Percentiles rank a stretch among this genome's conserved stretches.
phyloP scores from a whole-genome alignment of 2,797 vertebrate genomes.

The Pelobates cultripes region DNA sequence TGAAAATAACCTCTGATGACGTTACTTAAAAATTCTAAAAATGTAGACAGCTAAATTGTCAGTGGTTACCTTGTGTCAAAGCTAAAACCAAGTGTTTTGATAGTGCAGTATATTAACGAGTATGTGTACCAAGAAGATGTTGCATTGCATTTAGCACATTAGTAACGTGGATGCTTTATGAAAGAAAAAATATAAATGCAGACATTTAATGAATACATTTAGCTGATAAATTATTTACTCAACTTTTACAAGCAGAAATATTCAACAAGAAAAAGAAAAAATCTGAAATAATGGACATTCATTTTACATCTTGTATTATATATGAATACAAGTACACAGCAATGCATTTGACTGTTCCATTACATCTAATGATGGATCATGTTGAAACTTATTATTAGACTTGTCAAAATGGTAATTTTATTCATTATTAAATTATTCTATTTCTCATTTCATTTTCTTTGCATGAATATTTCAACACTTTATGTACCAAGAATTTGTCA shows the following conservation, averaged over 20 bases:
- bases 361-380: slow-evolving; percentile 66
- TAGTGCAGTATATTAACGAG: background rate
- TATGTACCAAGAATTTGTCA: slow-evolving; percentile 57
- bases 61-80: too few relatives aligned
- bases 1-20: too few relatives aligned
- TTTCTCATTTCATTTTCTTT: slow-evolving; percentile 70
- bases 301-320: slow-evolving; percentile 39
- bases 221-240: slow-evolving; percentile 33
- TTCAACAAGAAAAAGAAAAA: slow-evolving; percentile 6
- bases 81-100: background rate
- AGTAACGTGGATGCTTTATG: background rate
- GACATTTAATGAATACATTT: slow-evolving; percentile 27
- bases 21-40: too few relatives aligned
- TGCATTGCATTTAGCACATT: background rate
- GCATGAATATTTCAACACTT: slow-evolving; percentile 76
- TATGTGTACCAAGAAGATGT: too few relatives aligned
- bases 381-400: slow-evolving; percentile 66
- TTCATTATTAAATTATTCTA: slow-evolving; percentile 69
- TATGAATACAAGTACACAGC: slow-evolving; percentile 41
- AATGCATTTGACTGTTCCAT: slow-evolving; percentile 53
- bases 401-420: slow-evolving; percentile 68
- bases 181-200: background rate
- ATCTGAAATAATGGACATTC: slow-evolving; percentile 34
- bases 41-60: too few relatives aligned
- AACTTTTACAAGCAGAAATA: slow-evolving; percentile 32